These are phyloP conservation scores for Loripinus fragilis DNA, from an alignment of 2,888 invertebrate genomes.

Conservation along the genomic window DNA sequence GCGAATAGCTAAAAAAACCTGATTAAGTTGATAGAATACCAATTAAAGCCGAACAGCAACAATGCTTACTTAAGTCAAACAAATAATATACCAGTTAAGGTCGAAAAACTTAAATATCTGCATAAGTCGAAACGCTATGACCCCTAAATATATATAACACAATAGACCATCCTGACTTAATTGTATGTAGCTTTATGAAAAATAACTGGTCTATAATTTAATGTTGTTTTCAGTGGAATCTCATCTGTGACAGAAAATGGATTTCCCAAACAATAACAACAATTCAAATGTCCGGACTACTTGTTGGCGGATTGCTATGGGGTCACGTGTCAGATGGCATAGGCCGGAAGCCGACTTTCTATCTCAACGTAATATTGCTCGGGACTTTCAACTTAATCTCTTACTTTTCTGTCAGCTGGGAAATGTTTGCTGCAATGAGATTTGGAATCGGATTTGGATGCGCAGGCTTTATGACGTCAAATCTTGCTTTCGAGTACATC, in stretches of 20 bases:
- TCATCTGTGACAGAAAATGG: constrained; percentile 64
- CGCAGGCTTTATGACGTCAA: constrained; percentile 47
- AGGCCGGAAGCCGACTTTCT: constrained; percentile 64
- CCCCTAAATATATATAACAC: too few species aligned
- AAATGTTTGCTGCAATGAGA: constrained; percentile 65
- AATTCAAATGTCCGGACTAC: constrained; percentile 66
- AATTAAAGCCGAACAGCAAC: too few species aligned
- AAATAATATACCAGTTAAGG: too few species aligned
- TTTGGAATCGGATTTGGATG: constrained; percentile 60
- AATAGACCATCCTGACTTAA: too few species aligned
- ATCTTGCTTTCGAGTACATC: constrained; percentile 55
- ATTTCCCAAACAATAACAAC: constrained; percentile 59
- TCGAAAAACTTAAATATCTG: too few species aligned
- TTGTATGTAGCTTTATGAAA: too few species aligned
- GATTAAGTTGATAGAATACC: too few species aligned
- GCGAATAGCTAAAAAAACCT: too few species aligned
- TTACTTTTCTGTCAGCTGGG: constrained; percentile 64
- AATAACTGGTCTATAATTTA: too few species aligned
- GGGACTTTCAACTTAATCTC: constrained; percentile 47
- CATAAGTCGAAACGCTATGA: too few species aligned
- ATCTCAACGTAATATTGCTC: constrained; percentile 40
- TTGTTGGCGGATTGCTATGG: constrained; percentile 55
- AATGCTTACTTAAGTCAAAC: too few species aligned
- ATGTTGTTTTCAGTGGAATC: constrained; percentile 65
- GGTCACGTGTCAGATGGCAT: constrained; percentile 63